phyloP scores from a whole-genome alignment of 2,888 invertebrate species.

The Eilema depressum region DNA sequence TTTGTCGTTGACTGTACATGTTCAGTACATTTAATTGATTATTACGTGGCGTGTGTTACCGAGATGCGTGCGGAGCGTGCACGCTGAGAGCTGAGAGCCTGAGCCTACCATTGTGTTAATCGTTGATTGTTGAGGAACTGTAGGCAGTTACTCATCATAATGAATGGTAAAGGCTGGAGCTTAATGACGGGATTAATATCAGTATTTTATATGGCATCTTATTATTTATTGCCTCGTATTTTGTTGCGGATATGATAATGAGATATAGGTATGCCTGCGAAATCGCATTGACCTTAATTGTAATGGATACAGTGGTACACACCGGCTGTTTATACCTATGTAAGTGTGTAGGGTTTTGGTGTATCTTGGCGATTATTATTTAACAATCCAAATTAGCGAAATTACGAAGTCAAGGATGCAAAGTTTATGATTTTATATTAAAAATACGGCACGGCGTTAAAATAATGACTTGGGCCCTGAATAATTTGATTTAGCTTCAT shows the following conservation, averaged over 20 bases:
- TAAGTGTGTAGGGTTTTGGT: no score
- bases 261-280: background rate
- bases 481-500: no score
- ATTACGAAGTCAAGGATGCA: background rate
- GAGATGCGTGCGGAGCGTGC: constrained; percentile 41
- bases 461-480: background rate
- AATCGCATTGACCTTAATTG: background rate
- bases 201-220: constrained; percentile 33
- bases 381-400: no score
- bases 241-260: constrained; percentile 7
- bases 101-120: constrained; percentile 43
- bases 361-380: no score
- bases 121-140: constrained; percentile 48
- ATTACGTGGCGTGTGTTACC: constrained; percentile 44
- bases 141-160: constrained; percentile 38
- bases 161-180: constrained; percentile 46
- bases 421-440: background rate
- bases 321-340: no score
- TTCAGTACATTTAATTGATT: constrained; percentile 60
- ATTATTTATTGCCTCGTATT: constrained; percentile 14
- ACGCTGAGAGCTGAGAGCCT: constrained; percentile 5
- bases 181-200: constrained; percentile 48
- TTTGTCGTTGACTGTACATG: background rate
- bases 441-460: background rate
- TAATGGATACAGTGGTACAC: background rate